Evolutionary conservation across 2,113 vertebrate genomes (phyloP), one percentile per base, ranked within the genome.

Genomic region (Alligator mississippiensis): DNA sequence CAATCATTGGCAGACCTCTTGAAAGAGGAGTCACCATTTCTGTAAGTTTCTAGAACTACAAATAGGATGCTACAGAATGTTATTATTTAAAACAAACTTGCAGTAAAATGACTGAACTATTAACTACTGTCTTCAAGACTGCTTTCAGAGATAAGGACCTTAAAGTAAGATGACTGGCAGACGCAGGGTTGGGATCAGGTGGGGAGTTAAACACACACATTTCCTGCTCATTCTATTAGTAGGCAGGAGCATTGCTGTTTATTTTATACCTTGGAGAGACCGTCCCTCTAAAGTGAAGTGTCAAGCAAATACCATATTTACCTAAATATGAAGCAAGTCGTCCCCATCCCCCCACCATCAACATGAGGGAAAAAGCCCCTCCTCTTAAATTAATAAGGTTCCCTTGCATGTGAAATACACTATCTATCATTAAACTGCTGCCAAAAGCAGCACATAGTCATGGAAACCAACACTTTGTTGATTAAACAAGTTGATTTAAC

Each of bases 1-100:
- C 34, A 72, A 72, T 38, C 68, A 68, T 10, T 68, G 4, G 18
- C n/a, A 72, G 30, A 74, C 12, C 0, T 11, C 8, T 19, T 7
- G 7, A 3, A 17, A 13, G 76, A 64, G 12, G 4, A 25, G 19
- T 34, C 14, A 34, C 22, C 13, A 76, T 77, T 54, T 15, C 54
- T 5, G 1, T 89, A 60, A 68, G 25, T 28, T 54, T 63, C 24
- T 27, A 84, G 24, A 86, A 59, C n/a, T 28, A 38, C 28, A 78
- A 84, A 38, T 21, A 78, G 2, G 28, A 4, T 0, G 1, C 1
- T 68, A 60, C 11, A 16, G 11, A 55, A 2, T 88, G 66, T 5
- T 14, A 17, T 25, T 88, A 77, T 59, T 85, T 83, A 62, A 86
- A 86, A 21, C 62, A 25, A 47, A 27, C 3, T 77, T 47, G 64